Percentiles rank a stretch among this genome's conserved stretches.
These are phyloP conservation scores for Chrysomallon squamiferum DNA, from an alignment of 1,140 invertebrate genomes.

Conservation along the genomic window DNA sequence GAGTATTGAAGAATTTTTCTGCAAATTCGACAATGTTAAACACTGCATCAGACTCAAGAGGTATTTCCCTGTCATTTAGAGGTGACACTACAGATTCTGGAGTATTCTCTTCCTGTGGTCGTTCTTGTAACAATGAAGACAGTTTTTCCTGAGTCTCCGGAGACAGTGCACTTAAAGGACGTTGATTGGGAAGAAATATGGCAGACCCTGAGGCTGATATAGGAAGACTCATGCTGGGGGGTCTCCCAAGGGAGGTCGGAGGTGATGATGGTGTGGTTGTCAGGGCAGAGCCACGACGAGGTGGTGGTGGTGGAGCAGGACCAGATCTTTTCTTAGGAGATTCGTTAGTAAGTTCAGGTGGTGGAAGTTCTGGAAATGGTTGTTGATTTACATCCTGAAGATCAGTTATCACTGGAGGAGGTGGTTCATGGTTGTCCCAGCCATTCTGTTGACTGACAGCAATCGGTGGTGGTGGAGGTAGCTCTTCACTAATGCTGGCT, in stretches of 20 bases:
- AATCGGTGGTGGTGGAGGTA: constrained; percentile 20
- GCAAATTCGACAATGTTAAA: constrained; percentile 93
- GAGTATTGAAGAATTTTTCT: constrained; percentile 90
- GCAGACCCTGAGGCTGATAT: too few relatives aligned
- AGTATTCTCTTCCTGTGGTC: constrained; percentile 3
- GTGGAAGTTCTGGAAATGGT: background rate
- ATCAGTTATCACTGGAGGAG: constrained; percentile 23
- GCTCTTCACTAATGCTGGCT: constrained; percentile 9
- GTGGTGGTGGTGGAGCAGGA: constrained; percentile 20
- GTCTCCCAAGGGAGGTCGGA: constrained; percentile 1
- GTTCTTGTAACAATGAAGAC: constrained; percentile 14
- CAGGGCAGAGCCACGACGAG: constrained; percentile 6
- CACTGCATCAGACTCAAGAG: constrained; percentile 51
- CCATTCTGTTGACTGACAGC: background rate
- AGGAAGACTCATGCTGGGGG: constrained; percentile 2
- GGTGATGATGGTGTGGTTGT: constrained; percentile 14
- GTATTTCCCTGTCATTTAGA: constrained; percentile 6
- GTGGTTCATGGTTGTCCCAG: constrained; percentile 4
- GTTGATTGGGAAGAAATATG: too few relatives aligned
- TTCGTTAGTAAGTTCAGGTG: too few relatives aligned
- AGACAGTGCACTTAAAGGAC: constrained; percentile 25
- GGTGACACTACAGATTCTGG: constrained; percentile 9
- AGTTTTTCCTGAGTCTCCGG: constrained; percentile 20
- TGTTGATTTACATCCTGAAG: constrained; percentile 19
- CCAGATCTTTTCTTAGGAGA: too few relatives aligned